Evolutionary conservation across 1,140 invertebrate genomes (phyloP).

Genomic region (Solenopsis invicta): DNA sequence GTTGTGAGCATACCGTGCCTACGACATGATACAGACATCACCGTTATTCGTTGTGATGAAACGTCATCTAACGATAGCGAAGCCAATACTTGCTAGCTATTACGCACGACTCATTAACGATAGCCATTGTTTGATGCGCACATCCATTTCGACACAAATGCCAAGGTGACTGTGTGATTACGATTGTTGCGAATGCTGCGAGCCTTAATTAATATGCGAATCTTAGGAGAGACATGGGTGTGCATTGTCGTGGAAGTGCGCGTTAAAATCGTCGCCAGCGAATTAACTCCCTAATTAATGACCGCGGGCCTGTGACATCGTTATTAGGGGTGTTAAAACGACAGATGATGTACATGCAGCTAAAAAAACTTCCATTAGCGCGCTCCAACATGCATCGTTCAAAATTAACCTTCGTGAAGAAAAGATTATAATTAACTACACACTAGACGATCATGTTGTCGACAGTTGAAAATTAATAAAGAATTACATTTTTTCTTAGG

Average conservation of each 20-base stretch:
- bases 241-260: slow-evolving; percentile 6
- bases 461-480: neutral
- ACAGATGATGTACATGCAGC: slow-evolving; percentile 27
- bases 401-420: neutral
- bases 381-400: neutral
- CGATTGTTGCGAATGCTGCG: slow-evolving; percentile 69
- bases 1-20: neutral
- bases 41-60: slow-evolving; percentile 42
- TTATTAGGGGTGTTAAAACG: slow-evolving; percentile 11
- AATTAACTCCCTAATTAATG: slow-evolving; percentile 73
- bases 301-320: slow-evolving; percentile 9
- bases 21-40: neutral
- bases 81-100: slow-evolving; percentile 64
- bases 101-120: slow-evolving; percentile 81
- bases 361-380: slow-evolving; percentile 15
- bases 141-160: slow-evolving; percentile 83
- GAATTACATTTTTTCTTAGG: no score
- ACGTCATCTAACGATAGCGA: slow-evolving; percentile 24
- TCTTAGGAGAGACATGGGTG: slow-evolving; percentile 52
- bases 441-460: neutral
- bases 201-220: slow-evolving; percentile 79
- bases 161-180: slow-evolving; percentile 78
- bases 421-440: slow-evolving; percentile 6
- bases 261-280: slow-evolving; percentile 30
- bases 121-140: slow-evolving; percentile 80